A percentile compares a stretch with the other conserved stretches of the same genome.
phyloP scores from a whole-genome alignment of 2,888 invertebrate species.

The Conops quadrifasciatus region DNA sequence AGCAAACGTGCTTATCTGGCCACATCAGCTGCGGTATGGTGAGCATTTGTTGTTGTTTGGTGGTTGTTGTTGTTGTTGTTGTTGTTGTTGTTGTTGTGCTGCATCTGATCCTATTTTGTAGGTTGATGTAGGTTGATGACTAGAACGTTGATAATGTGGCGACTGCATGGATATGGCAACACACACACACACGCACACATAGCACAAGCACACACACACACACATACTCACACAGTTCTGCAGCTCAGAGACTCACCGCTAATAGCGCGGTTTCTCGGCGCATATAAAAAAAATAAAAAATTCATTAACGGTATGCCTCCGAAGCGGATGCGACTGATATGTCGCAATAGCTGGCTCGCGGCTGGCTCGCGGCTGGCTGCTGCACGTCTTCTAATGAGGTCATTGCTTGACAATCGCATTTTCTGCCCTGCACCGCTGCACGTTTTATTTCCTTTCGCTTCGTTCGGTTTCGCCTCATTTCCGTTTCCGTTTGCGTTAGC shows the following conservation, averaged over 20 bases:
- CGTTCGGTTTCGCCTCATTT: constrained; percentile 32
- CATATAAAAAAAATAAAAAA: constrained; percentile 10
- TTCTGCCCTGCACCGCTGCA: constrained; percentile 49
- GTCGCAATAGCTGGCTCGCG: not conserved
- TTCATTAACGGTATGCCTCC: constrained; percentile 9
- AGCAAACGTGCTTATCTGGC: constrained; percentile 34
- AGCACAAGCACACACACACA: not conserved
- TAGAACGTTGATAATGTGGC: constrained; percentile 21
- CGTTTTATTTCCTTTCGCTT: constrained; percentile 29
- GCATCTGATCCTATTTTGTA: not conserved
- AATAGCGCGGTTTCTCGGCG: constrained; percentile 22
- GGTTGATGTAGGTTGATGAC: constrained; percentile 17
- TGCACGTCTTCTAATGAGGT: constrained; percentile 54
- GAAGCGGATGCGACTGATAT: not conserved
- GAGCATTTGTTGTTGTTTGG: not conserved
- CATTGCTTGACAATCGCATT: constrained; percentile 62
- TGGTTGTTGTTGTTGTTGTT: constrained; percentile 20
- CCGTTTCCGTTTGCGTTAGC: constrained; percentile 23
- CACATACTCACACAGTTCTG: constrained; percentile 10
- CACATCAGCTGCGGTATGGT: constrained; percentile 23
- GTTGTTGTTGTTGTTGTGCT: constrained; percentile 19
- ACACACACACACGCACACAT: constrained; percentile 13
- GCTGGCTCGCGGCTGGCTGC: not conserved
- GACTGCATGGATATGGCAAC: constrained; percentile 33
- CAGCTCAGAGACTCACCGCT: not conserved